Conservation (phyloP, 2,797 vertebrate genomes). For the Setipinna tenuifilis region DNA sequence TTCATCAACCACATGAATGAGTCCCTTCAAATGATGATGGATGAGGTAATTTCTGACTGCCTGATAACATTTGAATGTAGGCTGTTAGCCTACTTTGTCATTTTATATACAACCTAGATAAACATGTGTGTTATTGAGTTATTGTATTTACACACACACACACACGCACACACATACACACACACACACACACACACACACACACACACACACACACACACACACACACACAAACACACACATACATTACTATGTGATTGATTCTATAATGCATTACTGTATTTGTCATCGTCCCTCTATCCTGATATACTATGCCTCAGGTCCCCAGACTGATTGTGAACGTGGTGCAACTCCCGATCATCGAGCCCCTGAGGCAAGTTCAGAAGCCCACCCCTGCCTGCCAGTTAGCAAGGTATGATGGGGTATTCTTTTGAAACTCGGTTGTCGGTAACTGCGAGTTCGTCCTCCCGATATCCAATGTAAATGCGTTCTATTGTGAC, state of each 20-base stretch:
- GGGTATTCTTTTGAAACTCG: no score
- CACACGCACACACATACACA: background rate
- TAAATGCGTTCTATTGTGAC: no score
- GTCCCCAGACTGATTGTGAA: constrained; percentile 72
- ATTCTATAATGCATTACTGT: background rate
- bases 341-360: constrained; percentile 66
- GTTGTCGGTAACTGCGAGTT: no score
- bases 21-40: constrained; percentile 68
- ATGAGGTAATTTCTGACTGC: constrained; percentile 57
- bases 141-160: background rate
- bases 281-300: background rate
- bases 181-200: no score
- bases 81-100: no score
- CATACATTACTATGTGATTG: no score
- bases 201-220: no score
- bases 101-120: no score
- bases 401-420: constrained; percentile 61
- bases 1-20: constrained; percentile 66
- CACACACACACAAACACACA: background rate
- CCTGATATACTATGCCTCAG: constrained; percentile 47
- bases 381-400: constrained; percentile 58
- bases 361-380: constrained; percentile 64
- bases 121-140: no score
- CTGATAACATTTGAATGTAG: no score
- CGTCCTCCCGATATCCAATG: no score